Percentiles rank a stretch among this genome's conserved stretches.
These are phyloP conservation scores for Psammodynastes pulverulentus DNA, from an alignment of 2,113 vertebrate genomes.

Conservation along the genomic window DNA sequence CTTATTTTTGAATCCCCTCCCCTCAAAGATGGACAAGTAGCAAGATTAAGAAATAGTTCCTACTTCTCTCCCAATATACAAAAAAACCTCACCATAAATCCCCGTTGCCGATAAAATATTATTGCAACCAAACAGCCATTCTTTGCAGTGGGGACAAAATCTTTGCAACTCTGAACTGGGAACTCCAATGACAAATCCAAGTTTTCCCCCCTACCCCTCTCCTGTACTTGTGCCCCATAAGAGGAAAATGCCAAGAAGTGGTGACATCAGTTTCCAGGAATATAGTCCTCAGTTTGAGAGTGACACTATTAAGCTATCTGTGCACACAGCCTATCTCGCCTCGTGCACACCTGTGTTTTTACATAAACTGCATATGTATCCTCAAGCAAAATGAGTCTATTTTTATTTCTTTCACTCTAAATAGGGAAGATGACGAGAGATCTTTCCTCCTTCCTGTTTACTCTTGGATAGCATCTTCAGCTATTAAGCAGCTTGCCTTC, in stretches of 20 bases:
- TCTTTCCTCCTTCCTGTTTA: neutral
- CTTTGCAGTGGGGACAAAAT: neutral
- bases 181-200: neutral
- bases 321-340: neutral
- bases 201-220: neutral
- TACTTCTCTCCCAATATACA: neutral
- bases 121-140: neutral
- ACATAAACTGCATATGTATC: neutral
- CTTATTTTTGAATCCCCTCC: neutral
- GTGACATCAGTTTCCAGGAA: neutral
- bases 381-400: neutral
- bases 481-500: neutral
- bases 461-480: neutral
- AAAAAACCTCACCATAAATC: no score
- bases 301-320: conserved; percentile 4
- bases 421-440: neutral
- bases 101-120: neutral
- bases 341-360: neutral
- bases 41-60: neutral
- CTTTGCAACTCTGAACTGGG: neutral
- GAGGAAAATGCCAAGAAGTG: neutral
- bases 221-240: neutral
- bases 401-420: neutral
- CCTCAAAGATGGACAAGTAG: neutral
- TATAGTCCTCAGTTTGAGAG: conserved; percentile 1